Evolutionary conservation across 1,140 invertebrate genomes (phyloP), one percentile per base, ranked within the genome.

Genomic region (Chlorops oryzae): DNA sequence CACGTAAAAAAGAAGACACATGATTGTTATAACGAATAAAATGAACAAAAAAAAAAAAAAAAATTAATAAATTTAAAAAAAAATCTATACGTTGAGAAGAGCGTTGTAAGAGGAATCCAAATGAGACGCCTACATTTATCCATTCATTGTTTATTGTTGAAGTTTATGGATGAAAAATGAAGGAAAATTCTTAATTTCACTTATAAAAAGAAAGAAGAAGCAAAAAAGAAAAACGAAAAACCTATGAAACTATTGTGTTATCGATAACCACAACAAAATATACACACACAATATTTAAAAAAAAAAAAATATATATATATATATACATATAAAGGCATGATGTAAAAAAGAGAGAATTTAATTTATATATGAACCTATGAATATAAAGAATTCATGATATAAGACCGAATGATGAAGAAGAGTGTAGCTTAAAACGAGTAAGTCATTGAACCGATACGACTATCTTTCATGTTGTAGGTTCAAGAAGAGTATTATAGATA

Each of bases 301-400:
- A 27, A n/a, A 51, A 6, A 40, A 15, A 39, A 6, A 45, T 24
- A 38, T 39, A 32, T 18, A 24, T 39, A 46, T 24, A 45, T 35
- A 35, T 5, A 51, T 37, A 44, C 20, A 47, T 15, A 13, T 49
- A 49, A 23, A 6, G 18, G 24, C 23, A 23, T 25, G 34, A 51
- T 13, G 39, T 47, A 44, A 48, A 55, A 34, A 40, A 57, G 44
- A 43, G 46, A 51, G 51, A 41, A 52, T 48, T 45, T 45, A 55
- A 18, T 49, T 47, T 55, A 47, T 39, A 52, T 44, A 35, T 27
- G 42, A 50, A 20, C 35, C 49, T 52, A 51, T 34, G 24, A 55
- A 41, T 34, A 50, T 35, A 40, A 56, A 53, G 37, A 37, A 51
- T 51, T 50, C 54, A 62, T 54, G 59, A 65, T 60, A 62, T 64